Conservation (phyloP, 2,113 vertebrate species). For the human (Homo sapiens) region DNA sequence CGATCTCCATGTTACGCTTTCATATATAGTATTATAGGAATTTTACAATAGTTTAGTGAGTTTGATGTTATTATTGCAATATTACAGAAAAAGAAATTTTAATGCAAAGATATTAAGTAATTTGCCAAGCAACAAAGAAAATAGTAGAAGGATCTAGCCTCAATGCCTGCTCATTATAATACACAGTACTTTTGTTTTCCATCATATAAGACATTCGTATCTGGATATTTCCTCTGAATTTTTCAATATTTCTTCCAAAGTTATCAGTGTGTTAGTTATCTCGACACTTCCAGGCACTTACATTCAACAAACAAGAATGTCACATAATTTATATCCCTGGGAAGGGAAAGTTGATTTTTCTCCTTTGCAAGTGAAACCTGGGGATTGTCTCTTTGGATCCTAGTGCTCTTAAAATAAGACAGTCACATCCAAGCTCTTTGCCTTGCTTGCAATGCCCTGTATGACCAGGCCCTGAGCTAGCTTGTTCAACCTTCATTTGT, state of each 20-base stretch:
- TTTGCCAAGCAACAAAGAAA: conserved; percentile 14
- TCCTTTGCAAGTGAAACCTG: neutral
- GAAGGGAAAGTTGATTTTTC: neutral
- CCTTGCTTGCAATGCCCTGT: neutral
- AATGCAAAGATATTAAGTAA: neutral
- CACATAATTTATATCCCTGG: neutral
- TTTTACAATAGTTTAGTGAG: neutral
- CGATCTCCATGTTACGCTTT: neutral
- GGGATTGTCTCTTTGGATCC: neutral
- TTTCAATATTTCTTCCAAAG: neutral
- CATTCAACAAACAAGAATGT: neutral
- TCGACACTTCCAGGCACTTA: neutral
- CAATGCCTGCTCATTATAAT: neutral
- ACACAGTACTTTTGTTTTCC: neutral
- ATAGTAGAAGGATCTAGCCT: neutral
- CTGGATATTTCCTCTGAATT: neutral
- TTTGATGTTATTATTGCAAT: neutral
- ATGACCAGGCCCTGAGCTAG: too few species aligned
- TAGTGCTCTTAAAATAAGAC: neutral
- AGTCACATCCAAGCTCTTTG: neutral
- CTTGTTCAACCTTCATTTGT: neutral
- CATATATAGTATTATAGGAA: neutral
- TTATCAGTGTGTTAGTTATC: neutral
- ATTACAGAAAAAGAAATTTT: neutral
- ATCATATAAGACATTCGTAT: neutral